These are phyloP conservation scores for Oceanites oceanicus DNA, from an alignment of 2,113 vertebrate species.

Conservation along the genomic window DNA sequence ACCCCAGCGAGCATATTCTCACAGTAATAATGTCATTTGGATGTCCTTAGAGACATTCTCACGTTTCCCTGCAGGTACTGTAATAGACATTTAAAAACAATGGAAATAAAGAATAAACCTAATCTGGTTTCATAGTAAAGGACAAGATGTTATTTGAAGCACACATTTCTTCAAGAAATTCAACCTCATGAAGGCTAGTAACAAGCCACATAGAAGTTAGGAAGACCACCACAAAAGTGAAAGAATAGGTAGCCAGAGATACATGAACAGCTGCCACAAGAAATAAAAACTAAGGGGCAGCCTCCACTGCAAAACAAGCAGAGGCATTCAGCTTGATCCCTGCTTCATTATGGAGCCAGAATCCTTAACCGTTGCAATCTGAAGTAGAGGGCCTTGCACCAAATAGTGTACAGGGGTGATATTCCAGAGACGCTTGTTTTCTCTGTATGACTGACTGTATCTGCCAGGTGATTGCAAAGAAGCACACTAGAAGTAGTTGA, in stretches of 20 bases:
- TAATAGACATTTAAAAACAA: not conserved
- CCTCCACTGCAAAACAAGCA: not conserved
- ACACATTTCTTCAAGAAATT: not conserved
- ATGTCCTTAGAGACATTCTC: not conserved
- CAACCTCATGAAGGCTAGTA: not conserved
- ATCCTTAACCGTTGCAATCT: not conserved
- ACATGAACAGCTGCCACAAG: not conserved
- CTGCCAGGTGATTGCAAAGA: not conserved
- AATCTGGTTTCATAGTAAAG: not conserved
- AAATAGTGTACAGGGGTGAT: not conserved
- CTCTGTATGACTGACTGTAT: not conserved
- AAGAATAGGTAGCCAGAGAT: not conserved
- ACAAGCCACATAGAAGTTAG: not conserved
- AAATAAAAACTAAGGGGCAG: too few relatives aligned
- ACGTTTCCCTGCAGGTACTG: not conserved
- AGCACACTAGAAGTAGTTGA: not conserved
- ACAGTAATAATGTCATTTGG: not conserved
- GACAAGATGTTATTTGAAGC: not conserved
- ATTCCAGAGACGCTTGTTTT: not conserved
- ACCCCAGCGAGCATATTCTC: not conserved
- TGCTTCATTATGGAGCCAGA: not conserved
- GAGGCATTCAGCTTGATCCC: not conserved
- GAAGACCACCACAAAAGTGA: not conserved
- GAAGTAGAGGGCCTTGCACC: not conserved
- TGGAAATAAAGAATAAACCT: not conserved